A percentile compares a stretch with the other conserved stretches of the same genome.
These are phyloP conservation scores for Leptopterna dolabrata DNA, from an alignment of 2,888 invertebrate species.

Conservation along the genomic window DNA sequence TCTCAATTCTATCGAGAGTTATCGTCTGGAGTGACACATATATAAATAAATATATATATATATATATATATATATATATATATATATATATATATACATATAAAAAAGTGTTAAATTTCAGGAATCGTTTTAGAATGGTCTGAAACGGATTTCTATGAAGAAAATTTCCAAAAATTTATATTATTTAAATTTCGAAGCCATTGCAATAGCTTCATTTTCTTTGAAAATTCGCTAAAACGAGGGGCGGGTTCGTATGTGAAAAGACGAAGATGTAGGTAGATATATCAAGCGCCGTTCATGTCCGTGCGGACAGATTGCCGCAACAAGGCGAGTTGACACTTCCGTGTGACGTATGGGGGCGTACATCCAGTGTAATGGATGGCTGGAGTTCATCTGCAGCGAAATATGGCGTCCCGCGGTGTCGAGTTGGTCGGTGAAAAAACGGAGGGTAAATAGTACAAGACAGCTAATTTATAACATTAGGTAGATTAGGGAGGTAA, in stretches of 20 bases:
- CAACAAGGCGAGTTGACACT: background rate
- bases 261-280: background rate
- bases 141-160: too few relatives aligned
- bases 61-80: too few relatives aligned
- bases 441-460: background rate
- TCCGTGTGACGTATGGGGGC: background rate
- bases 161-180: too few relatives aligned
- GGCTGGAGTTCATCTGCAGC: background rate
- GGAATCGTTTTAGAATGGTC: too few relatives aligned
- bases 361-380: background rate
- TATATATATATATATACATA: too few relatives aligned
- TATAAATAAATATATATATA: too few relatives aligned
- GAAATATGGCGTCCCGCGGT: background rate
- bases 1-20: too few relatives aligned
- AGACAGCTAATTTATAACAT: background rate
- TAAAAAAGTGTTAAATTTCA: too few relatives aligned
- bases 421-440: background rate
- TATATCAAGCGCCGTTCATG: background rate
- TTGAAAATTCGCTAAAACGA: too few relatives aligned
- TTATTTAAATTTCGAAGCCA: too few relatives aligned
- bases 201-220: too few relatives aligned
- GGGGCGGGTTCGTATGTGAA: background rate
- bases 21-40: too few relatives aligned
- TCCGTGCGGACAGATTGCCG: background rate
- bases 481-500: background rate